These are phyloP conservation scores for Osmerus mordax DNA, from an alignment of 2,113 vertebrate genomes.

Conservation along the genomic window DNA sequence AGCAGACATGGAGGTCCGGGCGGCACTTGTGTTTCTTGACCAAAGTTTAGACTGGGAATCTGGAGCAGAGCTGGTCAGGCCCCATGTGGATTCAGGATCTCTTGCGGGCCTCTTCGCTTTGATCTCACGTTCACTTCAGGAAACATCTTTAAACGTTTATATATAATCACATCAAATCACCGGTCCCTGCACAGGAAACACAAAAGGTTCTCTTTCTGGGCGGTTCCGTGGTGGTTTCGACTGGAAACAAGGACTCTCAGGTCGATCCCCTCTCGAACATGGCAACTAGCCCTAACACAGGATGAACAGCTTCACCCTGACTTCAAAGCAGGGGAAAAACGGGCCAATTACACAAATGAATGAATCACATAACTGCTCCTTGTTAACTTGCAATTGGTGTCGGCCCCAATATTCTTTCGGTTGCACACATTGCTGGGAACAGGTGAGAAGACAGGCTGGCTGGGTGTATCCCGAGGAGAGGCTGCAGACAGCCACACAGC, in stretches of 20 bases:
- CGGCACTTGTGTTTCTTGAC: too few relatives aligned
- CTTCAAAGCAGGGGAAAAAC: conserved; percentile 22
- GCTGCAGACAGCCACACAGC: background rate
- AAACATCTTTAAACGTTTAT: conserved; percentile 25
- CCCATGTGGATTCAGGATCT: conserved; percentile 41
- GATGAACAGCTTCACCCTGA: conserved; percentile 37
- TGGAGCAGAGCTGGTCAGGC: background rate
- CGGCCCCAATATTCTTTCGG: conserved; percentile 17
- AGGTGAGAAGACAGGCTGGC: conserved; percentile 8
- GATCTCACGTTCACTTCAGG: conserved; percentile 35
- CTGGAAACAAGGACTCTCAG: conserved; percentile 7
- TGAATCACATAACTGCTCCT: conserved; percentile 34
- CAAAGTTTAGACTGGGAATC: background rate
- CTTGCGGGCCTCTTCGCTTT: conserved; percentile 20
- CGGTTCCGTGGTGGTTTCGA: conserved; percentile 30
- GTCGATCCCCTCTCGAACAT: conserved; percentile 22
- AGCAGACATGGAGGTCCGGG: conserved; percentile 11
- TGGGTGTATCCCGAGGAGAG: conserved; percentile 8
- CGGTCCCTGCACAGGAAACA: conserved; percentile 26
- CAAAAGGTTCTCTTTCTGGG: conserved; percentile 19
- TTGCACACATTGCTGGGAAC: conserved; percentile 4
- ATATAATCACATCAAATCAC: conserved; percentile 32
- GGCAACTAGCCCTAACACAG: conserved; percentile 34
- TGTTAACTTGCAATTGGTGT: conserved; percentile 26
- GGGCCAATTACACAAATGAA: conserved; percentile 33